phyloP scores from a whole-genome alignment of 37 sponge, comb jelly and placozoan genomes.

The Mnemiopsis leidyi region DNA sequence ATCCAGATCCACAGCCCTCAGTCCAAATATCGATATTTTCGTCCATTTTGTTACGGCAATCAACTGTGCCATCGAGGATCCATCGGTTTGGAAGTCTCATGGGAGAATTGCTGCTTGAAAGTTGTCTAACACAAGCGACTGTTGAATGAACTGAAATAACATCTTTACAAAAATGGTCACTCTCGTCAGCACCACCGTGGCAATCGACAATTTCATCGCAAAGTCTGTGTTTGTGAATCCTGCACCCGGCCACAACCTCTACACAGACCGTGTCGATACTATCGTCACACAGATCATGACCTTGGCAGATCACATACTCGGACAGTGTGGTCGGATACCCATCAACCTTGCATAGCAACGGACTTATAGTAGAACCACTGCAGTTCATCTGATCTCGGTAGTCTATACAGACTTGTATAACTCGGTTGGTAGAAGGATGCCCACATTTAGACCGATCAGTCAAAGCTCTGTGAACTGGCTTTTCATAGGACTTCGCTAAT shows the following conservation, averaged over 20 bases:
- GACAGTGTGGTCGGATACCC: constrained; percentile 33
- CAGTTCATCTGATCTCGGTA: constrained; percentile 33
- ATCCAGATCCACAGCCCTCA: not conserved
- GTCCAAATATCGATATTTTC: not conserved
- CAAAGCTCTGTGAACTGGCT: no score
- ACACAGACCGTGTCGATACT: not conserved
- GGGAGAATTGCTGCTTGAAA: not conserved
- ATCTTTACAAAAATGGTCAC: not conserved
- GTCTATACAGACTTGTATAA: not conserved
- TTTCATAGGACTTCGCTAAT: no score
- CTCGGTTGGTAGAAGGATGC: not conserved
- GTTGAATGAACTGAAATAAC: not conserved
- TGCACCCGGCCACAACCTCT: not conserved
- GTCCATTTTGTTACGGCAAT: not conserved
- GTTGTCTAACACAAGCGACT: not conserved
- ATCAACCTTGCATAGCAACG: not conserved
- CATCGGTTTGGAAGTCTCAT: not conserved
- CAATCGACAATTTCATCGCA: not conserved
- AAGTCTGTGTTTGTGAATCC: no score
- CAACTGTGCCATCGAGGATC: constrained; percentile 1
- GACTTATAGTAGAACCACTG: not conserved
- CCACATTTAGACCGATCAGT: not conserved
- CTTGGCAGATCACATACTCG: not conserved
- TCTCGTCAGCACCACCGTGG: not conserved
- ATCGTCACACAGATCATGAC: not conserved